phyloP scores from a whole-genome alignment of 2,888 invertebrate species.

The Sinelater perroti region DNA sequence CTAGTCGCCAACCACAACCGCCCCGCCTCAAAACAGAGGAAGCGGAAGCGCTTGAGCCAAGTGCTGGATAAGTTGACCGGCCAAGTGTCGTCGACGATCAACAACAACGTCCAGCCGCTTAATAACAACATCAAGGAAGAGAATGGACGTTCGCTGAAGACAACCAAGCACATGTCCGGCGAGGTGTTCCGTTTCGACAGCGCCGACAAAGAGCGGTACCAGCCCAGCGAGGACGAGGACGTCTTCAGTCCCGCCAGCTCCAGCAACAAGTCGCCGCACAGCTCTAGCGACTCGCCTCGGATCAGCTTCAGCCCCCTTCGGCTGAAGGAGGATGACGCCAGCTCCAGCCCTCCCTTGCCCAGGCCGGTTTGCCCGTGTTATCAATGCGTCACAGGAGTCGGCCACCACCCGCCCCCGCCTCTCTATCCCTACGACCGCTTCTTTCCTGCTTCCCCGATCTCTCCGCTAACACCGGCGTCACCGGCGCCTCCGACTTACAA shows the following conservation, averaged over 20 bases:
- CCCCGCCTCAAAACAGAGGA: slow-evolving; percentile 72
- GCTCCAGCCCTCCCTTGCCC: slow-evolving; percentile 56
- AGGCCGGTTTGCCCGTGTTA: slow-evolving; percentile 57
- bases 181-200: slow-evolving; percentile 66
- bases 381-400: slow-evolving; percentile 57
- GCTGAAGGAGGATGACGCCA: slow-evolving; percentile 63
- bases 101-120: slow-evolving; percentile 62
- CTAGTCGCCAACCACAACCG: slow-evolving; percentile 70
- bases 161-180: slow-evolving; percentile 55
- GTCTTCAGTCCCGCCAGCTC: slow-evolving; percentile 68
- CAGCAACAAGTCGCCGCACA: slow-evolving; percentile 65
- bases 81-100: slow-evolving; percentile 54
- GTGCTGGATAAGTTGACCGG: slow-evolving; percentile 79
- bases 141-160: slow-evolving; percentile 49
- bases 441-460: slow-evolving; percentile 67
- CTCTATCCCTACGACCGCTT: slow-evolving; percentile 62
- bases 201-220: slow-evolving; percentile 54
- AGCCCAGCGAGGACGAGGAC: slow-evolving; percentile 66
- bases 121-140: slow-evolving; percentile 56
- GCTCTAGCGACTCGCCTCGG: slow-evolving; percentile 64
- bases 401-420: slow-evolving; percentile 55
- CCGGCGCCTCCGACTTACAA: slow-evolving; percentile 66
- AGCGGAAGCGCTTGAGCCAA: slow-evolving; percentile 80
- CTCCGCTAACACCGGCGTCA: slow-evolving; percentile 65
- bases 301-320: slow-evolving; percentile 67